These are phyloP conservation scores for Bradypodion ventrale DNA, from an alignment of 2,797 vertebrate genomes.

Conservation along the genomic window DNA sequence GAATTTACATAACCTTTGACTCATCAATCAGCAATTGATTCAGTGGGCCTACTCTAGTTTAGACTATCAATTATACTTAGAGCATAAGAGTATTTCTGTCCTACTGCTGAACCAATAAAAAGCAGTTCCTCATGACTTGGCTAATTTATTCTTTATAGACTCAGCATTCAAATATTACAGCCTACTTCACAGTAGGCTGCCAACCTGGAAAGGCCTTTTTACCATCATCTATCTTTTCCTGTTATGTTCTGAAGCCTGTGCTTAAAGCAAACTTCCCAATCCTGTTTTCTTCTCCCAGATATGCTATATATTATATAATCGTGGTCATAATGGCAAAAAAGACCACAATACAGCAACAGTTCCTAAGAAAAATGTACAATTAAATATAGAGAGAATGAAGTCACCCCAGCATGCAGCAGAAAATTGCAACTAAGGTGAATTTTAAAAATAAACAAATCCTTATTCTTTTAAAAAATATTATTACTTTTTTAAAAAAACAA, in stretches of 20 bases:
- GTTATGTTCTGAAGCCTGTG: background rate
- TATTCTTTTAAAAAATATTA: background rate
- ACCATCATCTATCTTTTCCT: background rate
- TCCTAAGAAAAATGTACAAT: background rate
- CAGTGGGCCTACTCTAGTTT: too few relatives aligned
- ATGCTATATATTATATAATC: background rate
- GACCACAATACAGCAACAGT: background rate
- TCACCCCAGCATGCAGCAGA: background rate
- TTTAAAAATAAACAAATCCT: background rate
- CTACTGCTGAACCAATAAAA: too few relatives aligned
- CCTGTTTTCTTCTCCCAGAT: background rate
- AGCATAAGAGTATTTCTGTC: too few relatives aligned
- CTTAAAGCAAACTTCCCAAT: background rate
- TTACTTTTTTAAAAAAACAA: conserved; percentile 16
- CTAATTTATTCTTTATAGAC: background rate
- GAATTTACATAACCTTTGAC: too few relatives aligned
- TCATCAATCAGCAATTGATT: too few relatives aligned
- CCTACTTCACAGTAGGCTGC: background rate
- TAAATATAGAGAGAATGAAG: background rate
- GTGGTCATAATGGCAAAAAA: background rate
- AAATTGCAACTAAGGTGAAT: background rate
- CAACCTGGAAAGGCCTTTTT: background rate
- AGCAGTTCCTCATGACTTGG: background rate
- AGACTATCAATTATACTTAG: too few relatives aligned
- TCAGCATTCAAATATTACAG: background rate